Evolutionary conservation across 2,888 invertebrate genomes (phyloP).

Genomic region (Panopea generosa): DNA sequence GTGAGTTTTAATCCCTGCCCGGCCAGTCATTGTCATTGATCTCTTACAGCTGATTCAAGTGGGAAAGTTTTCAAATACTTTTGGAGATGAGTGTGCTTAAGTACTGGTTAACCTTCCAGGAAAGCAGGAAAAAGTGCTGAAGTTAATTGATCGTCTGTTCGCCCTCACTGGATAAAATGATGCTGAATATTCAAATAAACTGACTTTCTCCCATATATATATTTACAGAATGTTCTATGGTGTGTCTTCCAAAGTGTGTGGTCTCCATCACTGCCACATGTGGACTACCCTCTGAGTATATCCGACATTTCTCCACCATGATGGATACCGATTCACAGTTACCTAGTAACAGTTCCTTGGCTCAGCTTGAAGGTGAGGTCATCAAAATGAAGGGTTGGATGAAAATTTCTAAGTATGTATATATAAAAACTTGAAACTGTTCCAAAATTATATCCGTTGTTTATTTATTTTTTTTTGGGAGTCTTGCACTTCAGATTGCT

Average conservation of each 20-base stretch:
- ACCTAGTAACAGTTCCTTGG: constrained; percentile 37
- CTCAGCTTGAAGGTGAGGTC: constrained; percentile 66
- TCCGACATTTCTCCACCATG: constrained; percentile 86
- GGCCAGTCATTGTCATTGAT: too few relatives aligned
- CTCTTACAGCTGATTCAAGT: too few relatives aligned
- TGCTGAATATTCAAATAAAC: too few relatives aligned
- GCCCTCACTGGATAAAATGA: too few relatives aligned
- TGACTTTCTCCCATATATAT: too few relatives aligned
- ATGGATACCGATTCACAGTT: constrained; percentile 70
- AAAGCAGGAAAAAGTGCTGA: too few relatives aligned
- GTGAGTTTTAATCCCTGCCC: too few relatives aligned
- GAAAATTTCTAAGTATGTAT: constrained; percentile 82
- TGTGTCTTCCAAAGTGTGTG: constrained; percentile 88
- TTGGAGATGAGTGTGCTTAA: too few relatives aligned
- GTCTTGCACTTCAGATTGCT: not conserved
- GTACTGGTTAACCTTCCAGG: too few relatives aligned
- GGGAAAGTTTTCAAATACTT: too few relatives aligned
- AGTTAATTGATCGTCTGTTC: too few relatives aligned
- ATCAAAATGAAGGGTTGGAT: constrained; percentile 83
- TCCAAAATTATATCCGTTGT: not conserved
- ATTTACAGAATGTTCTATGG: constrained; percentile 87
- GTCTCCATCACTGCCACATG: constrained; percentile 87
- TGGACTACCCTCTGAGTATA: constrained; percentile 87
- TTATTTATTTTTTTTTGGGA: not conserved
- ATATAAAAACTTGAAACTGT: not conserved